Evolutionary conservation across 1,140 invertebrate genomes (phyloP).

Genomic region (Papilio glaucus): DNA sequence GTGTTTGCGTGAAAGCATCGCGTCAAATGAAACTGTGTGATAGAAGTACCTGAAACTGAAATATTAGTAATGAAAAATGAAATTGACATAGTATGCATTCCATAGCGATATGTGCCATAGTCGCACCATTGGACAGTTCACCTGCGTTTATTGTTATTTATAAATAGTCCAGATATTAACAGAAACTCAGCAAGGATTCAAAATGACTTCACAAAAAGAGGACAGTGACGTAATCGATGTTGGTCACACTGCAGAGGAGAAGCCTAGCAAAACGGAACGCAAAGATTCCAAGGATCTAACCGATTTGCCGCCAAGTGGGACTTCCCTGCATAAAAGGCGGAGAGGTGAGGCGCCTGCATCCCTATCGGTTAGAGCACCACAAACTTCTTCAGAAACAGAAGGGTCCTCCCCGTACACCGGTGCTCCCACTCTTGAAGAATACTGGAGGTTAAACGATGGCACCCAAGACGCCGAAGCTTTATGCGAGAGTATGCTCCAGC

Average conservation of each 20-base stretch:
- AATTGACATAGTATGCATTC: constrained; percentile 70
- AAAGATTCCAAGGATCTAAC: constrained; percentile 64
- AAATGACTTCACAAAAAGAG: constrained; percentile 72
- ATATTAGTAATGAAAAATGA: constrained; percentile 25
- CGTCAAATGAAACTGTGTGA: constrained; percentile 32
- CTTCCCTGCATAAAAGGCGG: constrained; percentile 72
- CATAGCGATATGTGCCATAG: constrained; percentile 50
- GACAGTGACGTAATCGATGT: constrained; percentile 60
- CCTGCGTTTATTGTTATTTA: constrained; percentile 78
- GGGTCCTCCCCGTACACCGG: constrained; percentile 74
- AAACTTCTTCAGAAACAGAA: constrained; percentile 71
- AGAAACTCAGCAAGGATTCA: constrained; percentile 43
- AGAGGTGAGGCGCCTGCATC: constrained; percentile 72
- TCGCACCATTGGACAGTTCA: constrained; percentile 51
- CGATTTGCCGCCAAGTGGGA: constrained; percentile 70
- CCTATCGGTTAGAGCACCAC: constrained; percentile 67
- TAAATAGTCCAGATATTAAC: constrained; percentile 64
- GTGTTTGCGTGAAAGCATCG: constrained; percentile 24
- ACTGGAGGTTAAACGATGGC: constrained; percentile 54
- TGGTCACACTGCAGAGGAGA: constrained; percentile 46
- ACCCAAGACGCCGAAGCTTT: constrained; percentile 59
- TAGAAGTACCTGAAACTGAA: constrained; percentile 19
- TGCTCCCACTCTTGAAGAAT: constrained; percentile 61
- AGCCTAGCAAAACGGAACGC: constrained; percentile 41
- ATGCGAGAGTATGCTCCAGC: constrained; percentile 72